A percentile compares a stretch with the other conserved stretches of the same genome.
Evolutionary conservation across 2,797 vertebrate species (phyloP).

Genomic region (Pseudomugil tenellus): DNA sequence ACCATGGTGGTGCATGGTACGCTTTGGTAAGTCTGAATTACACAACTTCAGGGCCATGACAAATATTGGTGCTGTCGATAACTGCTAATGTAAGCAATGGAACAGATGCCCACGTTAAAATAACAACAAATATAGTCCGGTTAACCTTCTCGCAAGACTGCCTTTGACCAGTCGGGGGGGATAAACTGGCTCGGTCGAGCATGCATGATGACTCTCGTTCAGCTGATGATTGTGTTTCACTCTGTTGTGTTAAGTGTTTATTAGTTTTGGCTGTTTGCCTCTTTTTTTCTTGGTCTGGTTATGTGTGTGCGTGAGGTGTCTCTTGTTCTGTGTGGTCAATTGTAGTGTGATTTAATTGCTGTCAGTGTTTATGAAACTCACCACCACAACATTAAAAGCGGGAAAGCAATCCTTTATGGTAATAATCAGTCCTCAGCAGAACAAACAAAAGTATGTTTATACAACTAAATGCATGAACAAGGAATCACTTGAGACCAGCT

Average conservation of each 20-base stretch:
- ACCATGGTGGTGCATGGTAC: slow-evolving; percentile 78
- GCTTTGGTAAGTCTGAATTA: slow-evolving; percentile 83
- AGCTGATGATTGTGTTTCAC: slow-evolving; percentile 68
- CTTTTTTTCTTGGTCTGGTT: not conserved
- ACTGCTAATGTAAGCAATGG: slow-evolving; percentile 77
- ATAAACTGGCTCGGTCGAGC: slow-evolving; percentile 67
- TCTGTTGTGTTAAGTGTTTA: slow-evolving; percentile 72
- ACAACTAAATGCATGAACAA: slow-evolving; percentile 53
- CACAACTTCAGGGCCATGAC: slow-evolving; percentile 79
- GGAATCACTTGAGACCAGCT: slow-evolving; percentile 62
- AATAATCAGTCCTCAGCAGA: slow-evolving; percentile 57
- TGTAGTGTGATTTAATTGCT: slow-evolving; percentile 59
- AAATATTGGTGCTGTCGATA: slow-evolving; percentile 79
- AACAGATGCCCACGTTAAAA: slow-evolving; percentile 77
- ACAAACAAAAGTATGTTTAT: slow-evolving; percentile 73
- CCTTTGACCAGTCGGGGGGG: slow-evolving; percentile 69
- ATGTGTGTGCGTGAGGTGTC: slow-evolving; percentile 26
- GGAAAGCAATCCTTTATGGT: slow-evolving; percentile 66
- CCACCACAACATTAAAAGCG: slow-evolving; percentile 53
- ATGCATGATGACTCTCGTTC: slow-evolving; percentile 70
- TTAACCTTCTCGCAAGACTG: slow-evolving; percentile 81
- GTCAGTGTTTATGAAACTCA: slow-evolving; percentile 60
- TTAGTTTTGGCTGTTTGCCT: slow-evolving; percentile 54
- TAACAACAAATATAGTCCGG: slow-evolving; percentile 79
- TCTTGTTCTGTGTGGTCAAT: slow-evolving; percentile 55